Evolutionary conservation across 2,113 vertebrate genomes (phyloP).

Genomic region (Nanger granti): DNA sequence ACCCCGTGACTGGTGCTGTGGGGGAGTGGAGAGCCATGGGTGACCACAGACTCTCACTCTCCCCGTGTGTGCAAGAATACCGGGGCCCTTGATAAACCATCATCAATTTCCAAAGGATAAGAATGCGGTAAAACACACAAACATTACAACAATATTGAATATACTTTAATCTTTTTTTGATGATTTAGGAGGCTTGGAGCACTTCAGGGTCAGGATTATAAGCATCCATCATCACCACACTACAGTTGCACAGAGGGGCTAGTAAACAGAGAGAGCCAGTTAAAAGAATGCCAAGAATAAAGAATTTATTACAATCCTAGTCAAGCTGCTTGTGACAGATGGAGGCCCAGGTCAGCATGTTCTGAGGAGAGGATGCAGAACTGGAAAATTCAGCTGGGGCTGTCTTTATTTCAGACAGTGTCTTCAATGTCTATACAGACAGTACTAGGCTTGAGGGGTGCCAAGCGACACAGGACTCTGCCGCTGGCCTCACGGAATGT

Average conservation of each 20-base stretch:
- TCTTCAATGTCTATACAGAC: neutral
- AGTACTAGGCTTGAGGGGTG: neutral
- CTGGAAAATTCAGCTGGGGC: slow-evolving; percentile 12
- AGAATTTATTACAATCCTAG: slow-evolving; percentile 52
- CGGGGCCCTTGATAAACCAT: neutral
- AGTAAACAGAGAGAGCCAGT: slow-evolving; percentile 55
- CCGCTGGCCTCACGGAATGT: neutral
- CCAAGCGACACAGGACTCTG: neutral
- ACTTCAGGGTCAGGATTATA: slow-evolving; percentile 60
- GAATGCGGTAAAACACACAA: slow-evolving; percentile 49
- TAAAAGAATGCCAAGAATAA: slow-evolving; percentile 59
- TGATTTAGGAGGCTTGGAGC: slow-evolving; percentile 56
- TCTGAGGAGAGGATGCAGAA: slow-evolving; percentile 24
- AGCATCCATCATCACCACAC: slow-evolving; percentile 53
- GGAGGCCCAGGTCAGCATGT: slow-evolving; percentile 58
- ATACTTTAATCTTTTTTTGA: slow-evolving; percentile 63
- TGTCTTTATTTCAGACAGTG: neutral
- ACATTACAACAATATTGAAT: slow-evolving; percentile 41
- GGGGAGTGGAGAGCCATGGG: neutral
- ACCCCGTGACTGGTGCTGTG: neutral
- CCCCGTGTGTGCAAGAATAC: neutral
- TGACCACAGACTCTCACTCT: neutral
- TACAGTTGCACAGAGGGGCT: neutral
- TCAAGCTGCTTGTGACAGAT: slow-evolving; percentile 64
- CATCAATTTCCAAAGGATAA: slow-evolving; percentile 24